Conservation (phyloP, 2,797 vertebrate species). For the Rhabdophis nuchalis region DNA sequence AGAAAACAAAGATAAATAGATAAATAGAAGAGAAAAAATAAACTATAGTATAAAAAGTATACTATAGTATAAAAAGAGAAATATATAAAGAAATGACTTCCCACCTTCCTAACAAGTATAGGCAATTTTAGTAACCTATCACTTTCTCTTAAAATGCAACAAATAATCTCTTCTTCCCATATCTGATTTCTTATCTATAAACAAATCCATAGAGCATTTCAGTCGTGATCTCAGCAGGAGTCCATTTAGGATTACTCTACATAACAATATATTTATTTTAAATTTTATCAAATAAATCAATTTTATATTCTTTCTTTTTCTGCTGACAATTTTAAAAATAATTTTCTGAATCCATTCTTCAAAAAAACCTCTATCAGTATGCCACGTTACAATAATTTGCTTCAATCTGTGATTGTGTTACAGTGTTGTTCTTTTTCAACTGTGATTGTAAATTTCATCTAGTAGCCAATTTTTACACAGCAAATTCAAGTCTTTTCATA, state of each 20-base stretch:
- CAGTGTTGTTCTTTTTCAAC: background rate
- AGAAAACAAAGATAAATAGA: background rate
- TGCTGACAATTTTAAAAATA: background rate
- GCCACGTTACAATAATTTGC: background rate
- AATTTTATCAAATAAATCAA: background rate
- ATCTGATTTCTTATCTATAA: background rate
- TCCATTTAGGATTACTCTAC: background rate
- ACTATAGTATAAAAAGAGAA: too few species aligned
- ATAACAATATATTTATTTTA: background rate
- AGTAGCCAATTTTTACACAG: background rate
- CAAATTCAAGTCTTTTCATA: background rate
- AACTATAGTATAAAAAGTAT: background rate
- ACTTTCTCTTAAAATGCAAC: too few species aligned
- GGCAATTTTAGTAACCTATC: too few species aligned
- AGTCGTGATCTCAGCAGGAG: background rate
- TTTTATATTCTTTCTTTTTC: background rate
- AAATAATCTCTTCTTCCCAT: background rate
- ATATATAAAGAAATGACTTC: too few species aligned
- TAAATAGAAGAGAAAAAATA: background rate
- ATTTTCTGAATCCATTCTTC: background rate
- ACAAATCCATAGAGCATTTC: background rate
- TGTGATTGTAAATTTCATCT: background rate
- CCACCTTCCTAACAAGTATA: too few species aligned
- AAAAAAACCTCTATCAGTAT: background rate
- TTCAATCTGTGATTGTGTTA: background rate